Evolutionary conservation across 2,888 invertebrate species (phyloP).

Genomic region (Pimpla rufipes): DNA sequence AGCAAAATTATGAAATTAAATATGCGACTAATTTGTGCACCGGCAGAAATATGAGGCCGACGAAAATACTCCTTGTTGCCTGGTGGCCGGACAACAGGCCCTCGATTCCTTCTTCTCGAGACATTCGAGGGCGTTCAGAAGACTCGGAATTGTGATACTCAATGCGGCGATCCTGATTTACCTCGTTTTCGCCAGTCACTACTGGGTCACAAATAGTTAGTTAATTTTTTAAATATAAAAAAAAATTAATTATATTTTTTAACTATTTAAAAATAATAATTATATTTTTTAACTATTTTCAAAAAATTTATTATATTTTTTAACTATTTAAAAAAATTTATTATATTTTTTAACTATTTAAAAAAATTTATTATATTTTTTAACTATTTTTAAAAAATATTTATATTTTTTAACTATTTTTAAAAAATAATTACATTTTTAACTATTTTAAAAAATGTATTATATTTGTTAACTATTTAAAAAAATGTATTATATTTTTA

Average conservation of each 20-base stretch:
- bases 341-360: slow-evolving; percentile 54
- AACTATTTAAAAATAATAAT: slow-evolving; percentile 74
- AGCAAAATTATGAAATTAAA: too few species aligned
- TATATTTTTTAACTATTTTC: slow-evolving; percentile 17
- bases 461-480: neutral
- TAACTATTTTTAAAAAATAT: too few species aligned
- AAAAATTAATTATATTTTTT: neutral
- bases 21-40: slow-evolving; percentile 5
- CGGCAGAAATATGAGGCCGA: slow-evolving; percentile 55
- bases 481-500: neutral
- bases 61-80: slow-evolving; percentile 51
- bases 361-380: neutral
- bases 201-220: slow-evolving; percentile 78
- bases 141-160: slow-evolving; percentile 68
- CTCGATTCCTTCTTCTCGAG: slow-evolving; percentile 68
- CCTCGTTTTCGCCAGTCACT: slow-evolving; percentile 77
- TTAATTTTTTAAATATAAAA: slow-evolving; percentile 25
- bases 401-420: too few species aligned
- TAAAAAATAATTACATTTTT: neutral
- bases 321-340: slow-evolving; percentile 73
- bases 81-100: slow-evolving; percentile 48
- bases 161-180: slow-evolving; percentile 77
- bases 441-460: too few species aligned
- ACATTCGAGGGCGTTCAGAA: slow-evolving; percentile 68
- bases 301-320: neutral